These are phyloP conservation scores for Cyclopterus lumpus DNA, from an alignment of 2,797 vertebrate genomes.

Conservation along the genomic window DNA sequence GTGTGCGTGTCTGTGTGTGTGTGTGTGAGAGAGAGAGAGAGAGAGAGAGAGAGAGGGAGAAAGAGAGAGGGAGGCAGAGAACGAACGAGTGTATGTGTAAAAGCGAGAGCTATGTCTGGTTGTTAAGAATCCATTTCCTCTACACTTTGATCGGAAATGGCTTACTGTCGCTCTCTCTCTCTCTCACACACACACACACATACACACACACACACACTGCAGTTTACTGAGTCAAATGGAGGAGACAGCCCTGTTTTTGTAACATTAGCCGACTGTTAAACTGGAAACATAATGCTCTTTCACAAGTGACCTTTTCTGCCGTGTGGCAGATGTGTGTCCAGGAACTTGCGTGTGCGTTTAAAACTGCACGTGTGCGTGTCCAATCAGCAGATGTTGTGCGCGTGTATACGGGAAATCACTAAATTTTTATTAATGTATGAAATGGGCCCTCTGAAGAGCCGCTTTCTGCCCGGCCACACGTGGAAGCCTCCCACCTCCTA, in stretches of 20 bases:
- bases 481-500: slow-evolving; percentile 36
- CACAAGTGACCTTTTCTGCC: slow-evolving; percentile 61
- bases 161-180: slow-evolving; percentile 19
- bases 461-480: slow-evolving; percentile 40
- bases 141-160: slow-evolving; percentile 34
- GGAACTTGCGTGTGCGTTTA: background rate
- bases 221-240: slow-evolving; percentile 44
- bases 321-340: slow-evolving; percentile 16
- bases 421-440: slow-evolving; percentile 7
- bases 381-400: slow-evolving; percentile 21
- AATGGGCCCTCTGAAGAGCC: slow-evolving; percentile 14
- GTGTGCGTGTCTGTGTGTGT: slow-evolving; percentile 9
- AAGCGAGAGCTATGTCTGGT: slow-evolving; percentile 23
- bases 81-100: slow-evolving; percentile 13
- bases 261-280: slow-evolving; percentile 43
- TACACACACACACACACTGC: background rate
- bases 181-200: slow-evolving; percentile 9
- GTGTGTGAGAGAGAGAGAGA: background rate
- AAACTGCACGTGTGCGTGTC: background rate
- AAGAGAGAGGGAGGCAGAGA: background rate
- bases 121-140: slow-evolving; percentile 43
- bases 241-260: slow-evolving; percentile 36
- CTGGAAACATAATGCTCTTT: slow-evolving; percentile 46
- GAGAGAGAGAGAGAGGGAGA: background rate
- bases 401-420: slow-evolving; percentile 9